Conservation (phyloP, 2,797 vertebrate species). For the Myotis daubentonii region DNA sequence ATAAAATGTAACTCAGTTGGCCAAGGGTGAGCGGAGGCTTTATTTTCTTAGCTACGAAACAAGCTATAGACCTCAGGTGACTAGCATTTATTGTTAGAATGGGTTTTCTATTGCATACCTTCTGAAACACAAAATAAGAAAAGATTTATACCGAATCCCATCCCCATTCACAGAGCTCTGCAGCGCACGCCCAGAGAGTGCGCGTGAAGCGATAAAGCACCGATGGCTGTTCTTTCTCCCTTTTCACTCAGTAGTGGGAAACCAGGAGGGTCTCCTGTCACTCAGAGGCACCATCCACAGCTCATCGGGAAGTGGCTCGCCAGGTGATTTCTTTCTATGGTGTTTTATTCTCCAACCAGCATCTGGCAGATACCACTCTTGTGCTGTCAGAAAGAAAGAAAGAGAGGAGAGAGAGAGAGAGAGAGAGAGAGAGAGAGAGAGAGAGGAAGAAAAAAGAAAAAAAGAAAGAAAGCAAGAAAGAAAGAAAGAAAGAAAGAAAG, state of each 20-base stretch:
- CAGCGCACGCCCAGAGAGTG: slow-evolving; percentile 70
- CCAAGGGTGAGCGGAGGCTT: slow-evolving; percentile 81
- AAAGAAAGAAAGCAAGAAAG: background rate
- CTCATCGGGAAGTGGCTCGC: slow-evolving; percentile 41
- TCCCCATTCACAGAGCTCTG: background rate
- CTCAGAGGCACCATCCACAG: slow-evolving; percentile 70
- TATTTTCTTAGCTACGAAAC: slow-evolving; percentile 85
- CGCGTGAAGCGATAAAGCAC: background rate
- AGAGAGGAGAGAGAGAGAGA: rapidly evolving
- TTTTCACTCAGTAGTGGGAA: slow-evolving; percentile 27
- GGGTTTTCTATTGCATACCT: slow-evolving; percentile 84
- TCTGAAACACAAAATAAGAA: slow-evolving; percentile 83
- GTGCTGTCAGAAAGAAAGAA: background rate
- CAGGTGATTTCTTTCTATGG: slow-evolving; percentile 61
- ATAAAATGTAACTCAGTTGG: slow-evolving; percentile 84
- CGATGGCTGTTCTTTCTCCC: background rate
- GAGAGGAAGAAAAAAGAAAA: rapidly evolving
- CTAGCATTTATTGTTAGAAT: slow-evolving; percentile 86
- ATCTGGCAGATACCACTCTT: slow-evolving; percentile 51
- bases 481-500: too few species aligned
- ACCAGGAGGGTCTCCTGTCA: slow-evolving; percentile 55
- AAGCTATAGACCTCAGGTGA: slow-evolving; percentile 88
- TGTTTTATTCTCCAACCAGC: slow-evolving; percentile 50
- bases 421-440: rapidly evolving
- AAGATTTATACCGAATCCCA: slow-evolving; percentile 83